Base-by-base conservation (phyloP, 1,140 invertebrate species). In the Platyscapa corneri region DNA sequence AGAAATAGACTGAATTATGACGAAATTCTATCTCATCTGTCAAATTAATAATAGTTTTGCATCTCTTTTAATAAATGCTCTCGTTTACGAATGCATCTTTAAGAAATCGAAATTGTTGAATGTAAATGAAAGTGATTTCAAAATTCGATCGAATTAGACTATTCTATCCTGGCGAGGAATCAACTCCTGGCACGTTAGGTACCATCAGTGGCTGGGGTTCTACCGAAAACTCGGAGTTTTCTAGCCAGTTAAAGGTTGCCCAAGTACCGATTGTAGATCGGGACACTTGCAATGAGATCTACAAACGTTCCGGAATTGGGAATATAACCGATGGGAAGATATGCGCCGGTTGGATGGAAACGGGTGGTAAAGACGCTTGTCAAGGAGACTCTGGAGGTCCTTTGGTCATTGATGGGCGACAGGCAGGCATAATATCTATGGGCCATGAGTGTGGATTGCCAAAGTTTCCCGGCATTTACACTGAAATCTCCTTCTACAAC, bases 361-460 rank as follows among this genome's bases (percentile, higher is more conserved):
- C 18, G 7, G 72, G 72, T 0, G 49, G 49, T 5, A 53, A 92
- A 75, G 95, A 96, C 88, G 93, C 95, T 12, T 96, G 95, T 89
- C 93, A 95, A 83, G 95, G 95, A 27, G 60, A 70, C 37, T 65
- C 60, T 30, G 79, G 60, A 5, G 65, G 60, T 46, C 79, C 79
- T 34, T 46, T 67, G 27, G 27, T 81, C 20, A 27, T 67, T 32
- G 37, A 42, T 42, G 64, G 64, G 5, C 20, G 34, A 37, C 60
- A 46, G 18, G 42, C n/a, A 3, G 65, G 60, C 3, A 81, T 81
- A 39, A 10, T 81, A 60, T 56, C 37, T 27, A 46, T 7, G 42
- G 75, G 75, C 1, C 2, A 53, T 8, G 75, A 46, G 20, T 77
- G 75, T 32, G 75, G 2, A n/a, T 7, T 23, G 2, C 75, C 46